These are phyloP conservation scores for Cecidostiba fungosa DNA, from an alignment of 2,888 invertebrate genomes.

Conservation along the genomic window DNA sequence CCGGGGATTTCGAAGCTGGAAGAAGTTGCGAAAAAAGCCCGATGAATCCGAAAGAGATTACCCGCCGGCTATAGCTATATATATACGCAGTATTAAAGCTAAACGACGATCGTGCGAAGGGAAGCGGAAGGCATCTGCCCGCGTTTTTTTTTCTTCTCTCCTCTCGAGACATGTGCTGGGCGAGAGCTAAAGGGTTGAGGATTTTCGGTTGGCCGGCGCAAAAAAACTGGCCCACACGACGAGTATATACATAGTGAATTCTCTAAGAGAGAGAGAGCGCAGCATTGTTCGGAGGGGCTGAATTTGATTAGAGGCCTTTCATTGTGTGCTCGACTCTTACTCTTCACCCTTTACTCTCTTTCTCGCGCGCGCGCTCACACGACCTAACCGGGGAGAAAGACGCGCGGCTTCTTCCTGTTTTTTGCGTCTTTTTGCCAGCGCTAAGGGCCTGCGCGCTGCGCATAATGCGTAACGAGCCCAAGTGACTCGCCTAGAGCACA, in stretches of 20 bases:
- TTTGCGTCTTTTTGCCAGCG: constrained; percentile 7
- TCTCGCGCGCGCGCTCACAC: background rate
- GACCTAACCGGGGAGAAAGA: background rate
- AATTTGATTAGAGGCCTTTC: constrained; percentile 75
- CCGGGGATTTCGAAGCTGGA: background rate
- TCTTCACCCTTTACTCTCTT: constrained; percentile 32
- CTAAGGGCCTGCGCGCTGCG: background rate
- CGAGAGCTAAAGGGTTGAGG: constrained; percentile 75
- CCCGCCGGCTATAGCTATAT: background rate
- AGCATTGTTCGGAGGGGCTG: constrained; percentile 73
- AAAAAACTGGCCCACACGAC: constrained; percentile 71
- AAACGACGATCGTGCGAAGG: constrained; percentile 32
- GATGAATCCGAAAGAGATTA: constrained; percentile 12
- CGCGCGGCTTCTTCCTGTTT: background rate
- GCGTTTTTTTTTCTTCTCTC: constrained; percentile 65
- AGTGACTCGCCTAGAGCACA: background rate
- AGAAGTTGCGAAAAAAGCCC: constrained; percentile 63
- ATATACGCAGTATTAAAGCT: constrained; percentile 19
- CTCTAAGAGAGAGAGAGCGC: background rate
- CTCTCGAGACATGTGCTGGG: constrained; percentile 75
- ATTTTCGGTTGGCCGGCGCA: constrained; percentile 70
- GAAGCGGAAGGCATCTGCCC: constrained; percentile 48
- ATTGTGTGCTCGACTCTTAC: constrained; percentile 11
- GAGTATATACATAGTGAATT: too few relatives aligned
- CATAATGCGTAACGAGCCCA: constrained; percentile 39